phyloP scores from a whole-genome alignment of 2,113 vertebrate species.

The Piprites chloris region DNA sequence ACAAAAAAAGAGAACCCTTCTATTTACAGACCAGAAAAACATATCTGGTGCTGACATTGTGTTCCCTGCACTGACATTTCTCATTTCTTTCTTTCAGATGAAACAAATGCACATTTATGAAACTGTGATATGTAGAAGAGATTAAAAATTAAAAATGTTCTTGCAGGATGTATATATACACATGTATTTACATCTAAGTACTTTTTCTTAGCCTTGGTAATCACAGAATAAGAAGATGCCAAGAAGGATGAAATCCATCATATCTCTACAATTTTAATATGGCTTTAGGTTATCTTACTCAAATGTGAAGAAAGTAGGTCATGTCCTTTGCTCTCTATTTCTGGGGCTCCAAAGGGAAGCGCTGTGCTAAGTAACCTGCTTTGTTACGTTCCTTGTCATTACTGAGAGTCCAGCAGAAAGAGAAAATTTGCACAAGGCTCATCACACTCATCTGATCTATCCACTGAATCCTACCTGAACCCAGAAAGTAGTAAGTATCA shows the following conservation, averaged over 20 bases:
- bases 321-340: background rate
- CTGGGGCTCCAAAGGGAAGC: background rate
- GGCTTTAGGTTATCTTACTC: constrained; percentile 27
- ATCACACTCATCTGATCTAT: background rate
- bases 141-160: background rate
- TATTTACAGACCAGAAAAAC: background rate
- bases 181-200: background rate
- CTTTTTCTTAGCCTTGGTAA: background rate
- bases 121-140: background rate
- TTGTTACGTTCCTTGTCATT: background rate
- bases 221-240: background rate
- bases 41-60: background rate
- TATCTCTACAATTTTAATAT: background rate
- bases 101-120: background rate
- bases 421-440: constrained; percentile 59
- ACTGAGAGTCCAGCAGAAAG: background rate
- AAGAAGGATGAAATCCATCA: background rate
- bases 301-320: background rate
- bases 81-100: background rate
- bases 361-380: background rate
- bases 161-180: background rate
- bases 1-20: background rate
- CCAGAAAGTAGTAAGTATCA: background rate
- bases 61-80: background rate
- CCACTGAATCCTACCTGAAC: background rate